phyloP scores from a whole-genome alignment of 2,888 invertebrate genomes.

The Aporophyla nigra region DNA sequence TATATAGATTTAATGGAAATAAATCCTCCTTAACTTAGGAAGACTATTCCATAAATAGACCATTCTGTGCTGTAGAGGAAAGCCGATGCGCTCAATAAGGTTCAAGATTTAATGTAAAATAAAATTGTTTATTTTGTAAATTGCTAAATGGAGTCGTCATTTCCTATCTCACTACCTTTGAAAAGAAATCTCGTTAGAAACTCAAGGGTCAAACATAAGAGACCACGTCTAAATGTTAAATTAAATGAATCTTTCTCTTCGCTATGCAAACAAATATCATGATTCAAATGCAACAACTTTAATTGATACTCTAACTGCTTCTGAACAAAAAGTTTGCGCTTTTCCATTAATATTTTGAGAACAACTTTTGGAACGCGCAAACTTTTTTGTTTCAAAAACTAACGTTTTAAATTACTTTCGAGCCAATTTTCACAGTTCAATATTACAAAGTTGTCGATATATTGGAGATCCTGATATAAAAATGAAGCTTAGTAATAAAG shows the following conservation, averaged over 20 bases:
- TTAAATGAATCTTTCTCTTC: not conserved
- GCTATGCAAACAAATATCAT: not conserved
- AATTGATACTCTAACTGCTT: not conserved
- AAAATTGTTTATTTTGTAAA: not conserved
- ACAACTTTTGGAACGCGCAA: not conserved
- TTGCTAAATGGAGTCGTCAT: not conserved
- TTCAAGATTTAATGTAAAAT: not conserved
- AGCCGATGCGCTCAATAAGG: not conserved
- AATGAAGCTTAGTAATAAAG: slow-evolving; percentile 1
- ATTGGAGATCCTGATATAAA: not conserved
- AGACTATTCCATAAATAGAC: not conserved
- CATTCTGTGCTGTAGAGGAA: not conserved
- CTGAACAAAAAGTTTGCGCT: not conserved
- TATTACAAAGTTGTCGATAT: slow-evolving; percentile 3
- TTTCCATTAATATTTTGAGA: not conserved
- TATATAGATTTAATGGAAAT: not conserved
- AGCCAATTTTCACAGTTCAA: slow-evolving; percentile 4
- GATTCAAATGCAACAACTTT: not conserved
- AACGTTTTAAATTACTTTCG: not conserved
- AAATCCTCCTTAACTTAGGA: not conserved
- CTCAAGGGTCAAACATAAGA: not conserved
- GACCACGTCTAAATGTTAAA: not conserved
- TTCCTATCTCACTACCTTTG: not conserved
- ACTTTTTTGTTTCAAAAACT: not conserved
- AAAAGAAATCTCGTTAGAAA: not conserved